Conservation (phyloP, 2,888 invertebrate genomes). For the Temnothorax unifasciatus region DNA sequence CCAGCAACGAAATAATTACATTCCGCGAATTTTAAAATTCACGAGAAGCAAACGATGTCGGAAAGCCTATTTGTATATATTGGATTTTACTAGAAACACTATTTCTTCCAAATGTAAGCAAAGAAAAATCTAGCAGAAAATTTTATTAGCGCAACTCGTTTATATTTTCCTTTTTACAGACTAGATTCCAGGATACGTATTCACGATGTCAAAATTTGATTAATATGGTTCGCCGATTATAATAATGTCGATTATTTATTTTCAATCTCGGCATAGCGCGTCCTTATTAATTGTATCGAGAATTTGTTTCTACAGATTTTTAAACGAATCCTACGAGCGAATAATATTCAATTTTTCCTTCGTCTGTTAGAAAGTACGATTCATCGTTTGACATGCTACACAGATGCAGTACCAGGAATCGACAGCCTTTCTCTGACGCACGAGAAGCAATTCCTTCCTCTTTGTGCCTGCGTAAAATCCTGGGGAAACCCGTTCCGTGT, state of each 20-base stretch:
- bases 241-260: background rate
- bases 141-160: background rate
- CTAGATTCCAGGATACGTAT: background rate
- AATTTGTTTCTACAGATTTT: background rate
- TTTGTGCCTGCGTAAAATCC: constrained; percentile 1
- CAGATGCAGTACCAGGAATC: constrained; percentile 38
- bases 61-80: constrained; percentile 1
- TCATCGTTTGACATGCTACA: constrained; percentile 43
- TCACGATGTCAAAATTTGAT: background rate
- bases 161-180: background rate
- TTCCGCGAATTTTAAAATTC: constrained; percentile 37
- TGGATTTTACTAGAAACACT: background rate
- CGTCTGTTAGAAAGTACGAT: constrained; percentile 10
- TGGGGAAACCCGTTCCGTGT: constrained; percentile 61
- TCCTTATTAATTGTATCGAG: background rate
- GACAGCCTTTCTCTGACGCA: constrained; percentile 67
- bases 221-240: background rate
- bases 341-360: constrained; percentile 11
- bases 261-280: background rate
- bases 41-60: background rate
- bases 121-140: background rate
- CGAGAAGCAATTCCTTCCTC: constrained; percentile 35
- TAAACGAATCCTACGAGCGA: no score
- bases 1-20: background rate
- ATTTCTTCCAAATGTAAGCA: background rate